A percentile compares a stretch with the other conserved stretches of the same genome.
Conservation (phyloP, 2,888 invertebrate genomes). For the Subacronicta megacephala region DNA sequence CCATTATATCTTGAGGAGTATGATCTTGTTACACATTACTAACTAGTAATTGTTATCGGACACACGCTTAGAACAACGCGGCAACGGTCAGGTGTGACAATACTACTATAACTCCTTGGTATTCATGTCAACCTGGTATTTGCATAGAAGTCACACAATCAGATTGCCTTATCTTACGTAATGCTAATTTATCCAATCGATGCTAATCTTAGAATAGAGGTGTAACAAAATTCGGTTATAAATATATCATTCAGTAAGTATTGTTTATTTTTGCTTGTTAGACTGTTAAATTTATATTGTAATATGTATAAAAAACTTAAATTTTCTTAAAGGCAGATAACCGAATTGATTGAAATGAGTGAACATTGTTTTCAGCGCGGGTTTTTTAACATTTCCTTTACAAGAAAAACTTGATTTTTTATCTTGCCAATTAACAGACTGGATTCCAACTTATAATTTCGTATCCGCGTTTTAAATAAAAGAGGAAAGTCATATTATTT, state of each 20-base stretch:
- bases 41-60: constrained; percentile 25
- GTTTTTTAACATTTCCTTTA: neutral
- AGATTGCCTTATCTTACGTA: neutral
- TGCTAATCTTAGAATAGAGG: too few species aligned
- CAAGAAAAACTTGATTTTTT: neutral
- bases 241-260: neutral
- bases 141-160: neutral
- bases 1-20: constrained; percentile 12
- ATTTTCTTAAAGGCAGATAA: too few species aligned
- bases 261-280: too few species aligned
- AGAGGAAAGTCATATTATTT: constrained; percentile 1
- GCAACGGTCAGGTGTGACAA: constrained; percentile 12
- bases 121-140: constrained; percentile 21
- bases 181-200: constrained; percentile 1
- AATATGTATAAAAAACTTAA: too few species aligned
- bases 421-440: neutral
- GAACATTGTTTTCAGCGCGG: too few species aligned
- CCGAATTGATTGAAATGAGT: too few species aligned
- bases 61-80: constrained; percentile 6
- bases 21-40: constrained; percentile 31
- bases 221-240: neutral
- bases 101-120: constrained; percentile 11
- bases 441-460: neutral
- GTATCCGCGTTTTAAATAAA: neutral
- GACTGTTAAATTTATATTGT: too few species aligned